Base-by-base conservation (phyloP, 2,113 vertebrate genomes). In the Elanoides forficatus region DNA sequence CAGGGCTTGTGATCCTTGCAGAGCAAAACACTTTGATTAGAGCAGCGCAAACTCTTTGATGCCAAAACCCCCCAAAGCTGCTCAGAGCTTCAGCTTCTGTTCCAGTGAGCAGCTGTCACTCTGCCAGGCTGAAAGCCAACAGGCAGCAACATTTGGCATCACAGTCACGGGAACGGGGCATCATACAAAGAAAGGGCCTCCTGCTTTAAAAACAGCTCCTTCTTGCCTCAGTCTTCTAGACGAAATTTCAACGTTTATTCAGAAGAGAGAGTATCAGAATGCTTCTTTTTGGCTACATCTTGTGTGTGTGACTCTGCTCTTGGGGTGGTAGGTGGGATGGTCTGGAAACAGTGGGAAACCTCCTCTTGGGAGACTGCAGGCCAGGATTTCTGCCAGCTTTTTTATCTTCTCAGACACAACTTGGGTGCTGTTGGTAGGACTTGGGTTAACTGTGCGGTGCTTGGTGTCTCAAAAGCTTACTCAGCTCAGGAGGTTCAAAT, bases 81-180 rank as follows among this genome's bases (percentile, higher is more conserved):
- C 82, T 93, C 82, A 36, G 78, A 84, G 84, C 92, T 89, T 79
- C 63, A 1, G 76, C 70, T 85, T 85, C 79, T 90, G 88, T 88
- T 93, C 40, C 95, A 81, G 70, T 43, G 80, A 97, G 92, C 96
- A 93, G 96, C 96, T 96, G 93, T 96, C 65, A n/a, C 59, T 93
- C 34, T 67, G 83, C 88, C 76, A 42, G 83, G 73, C 94, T 42
- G 75, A 29, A 55, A 90, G 94, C 84, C 79, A 56, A 11, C 86
- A 79, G 88, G 75, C 86, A 76, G 86, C 52, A 20, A 29, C 60
- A 15, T 47, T 55, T 7, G 1, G 47, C 52, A 27, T 50, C 45
- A 4, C 76, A 32, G 78, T 18, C 58, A 5, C 79, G 45, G 80
- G 58, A 87, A 56, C 0, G 0, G 47, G 68, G 88, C 40, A 4